Base-by-base conservation (phyloP, 2,888 invertebrate genomes). In the Muscina levida region DNA sequence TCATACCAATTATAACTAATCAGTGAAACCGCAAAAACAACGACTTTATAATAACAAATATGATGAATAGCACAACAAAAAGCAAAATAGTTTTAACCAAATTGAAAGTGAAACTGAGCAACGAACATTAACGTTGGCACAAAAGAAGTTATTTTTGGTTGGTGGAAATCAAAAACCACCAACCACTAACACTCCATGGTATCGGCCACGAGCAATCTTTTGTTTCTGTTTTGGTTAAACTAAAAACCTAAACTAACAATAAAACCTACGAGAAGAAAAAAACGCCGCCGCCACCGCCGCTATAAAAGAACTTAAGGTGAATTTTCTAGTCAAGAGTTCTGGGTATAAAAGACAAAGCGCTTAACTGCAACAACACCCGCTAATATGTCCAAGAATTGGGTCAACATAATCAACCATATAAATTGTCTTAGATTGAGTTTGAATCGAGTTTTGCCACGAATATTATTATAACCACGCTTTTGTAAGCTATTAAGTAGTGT, bases 301-400 rank as follows among this genome's bases (percentile, higher is more conserved):
- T n/a, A n/a, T n/a, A n/a, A 59, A 42, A 62, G 62, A 62, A 62
- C 59, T 62, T 39, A 13, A 62, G 42, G 42, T 19, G 31, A 5
- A 31, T 3, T 53, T 22, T 19, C 22, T 53, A 53, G 53, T 53
- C 44, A 8, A 17, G 48, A 44, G 31, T 15, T 37, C 39, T 37
- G n/a, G 48, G 68, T n/a, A 62, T 10, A 19, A 42, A 77, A 70
- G 42, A 65, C 42, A 44, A 77, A 68, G 44, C 66, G 78, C 82
- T 77, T 68, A 76, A 83, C 76, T 78, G 77, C 80, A 83, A 66
- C 78, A 81, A 82, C 82, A 82, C 82, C 80, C 82, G 82, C 83
- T 82, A 80, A 83, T 82, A 79, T 79, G 83, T 82, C 84, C 83
- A 84, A 87, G 87, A 87, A 87, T 86, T 86, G 82, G 87, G 85